phyloP scores from a whole-genome alignment of 2,113 vertebrate genomes.

The Saguinus midas region DNA sequence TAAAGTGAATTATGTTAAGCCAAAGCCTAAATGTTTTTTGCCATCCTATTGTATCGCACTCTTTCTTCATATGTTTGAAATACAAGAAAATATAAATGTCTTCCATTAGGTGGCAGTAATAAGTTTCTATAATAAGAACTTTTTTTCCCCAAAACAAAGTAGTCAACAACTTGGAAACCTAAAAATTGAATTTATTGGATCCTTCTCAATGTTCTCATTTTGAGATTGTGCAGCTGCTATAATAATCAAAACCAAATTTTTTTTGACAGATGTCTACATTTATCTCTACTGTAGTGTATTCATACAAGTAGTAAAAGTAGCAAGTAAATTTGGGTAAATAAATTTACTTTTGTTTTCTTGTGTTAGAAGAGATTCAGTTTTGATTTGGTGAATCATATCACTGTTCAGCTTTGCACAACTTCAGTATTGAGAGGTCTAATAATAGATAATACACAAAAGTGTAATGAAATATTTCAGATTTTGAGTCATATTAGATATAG shows the following conservation, averaged over 20 bases:
- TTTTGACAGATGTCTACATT: not conserved
- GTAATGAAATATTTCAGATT: not conserved
- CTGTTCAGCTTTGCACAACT: not conserved
- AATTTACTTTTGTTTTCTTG: not conserved
- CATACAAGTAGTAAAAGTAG: not conserved
- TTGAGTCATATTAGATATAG: not conserved
- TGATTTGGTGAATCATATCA: not conserved
- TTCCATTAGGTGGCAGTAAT: not conserved
- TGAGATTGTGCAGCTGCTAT: not conserved
- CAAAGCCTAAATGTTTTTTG: not conserved
- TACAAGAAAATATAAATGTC: not conserved
- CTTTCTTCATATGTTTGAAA: not conserved
- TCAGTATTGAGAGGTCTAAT: not conserved
- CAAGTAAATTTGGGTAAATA: not conserved
- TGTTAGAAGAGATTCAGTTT: not conserved
- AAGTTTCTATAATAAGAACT: not conserved
- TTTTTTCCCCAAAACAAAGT: not conserved
- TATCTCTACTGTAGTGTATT: not conserved
- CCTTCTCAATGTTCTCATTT: not conserved
- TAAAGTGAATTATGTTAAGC: constrained; percentile 3
- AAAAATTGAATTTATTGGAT: not conserved
- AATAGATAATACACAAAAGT: not conserved
- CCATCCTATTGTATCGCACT: not conserved
- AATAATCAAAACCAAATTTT: not conserved
- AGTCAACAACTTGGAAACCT: not conserved